Percentiles rank a stretch among this genome's conserved stretches.
Conservation (phyloP, 2,113 vertebrate species). For the Procavia capensis region DNA sequence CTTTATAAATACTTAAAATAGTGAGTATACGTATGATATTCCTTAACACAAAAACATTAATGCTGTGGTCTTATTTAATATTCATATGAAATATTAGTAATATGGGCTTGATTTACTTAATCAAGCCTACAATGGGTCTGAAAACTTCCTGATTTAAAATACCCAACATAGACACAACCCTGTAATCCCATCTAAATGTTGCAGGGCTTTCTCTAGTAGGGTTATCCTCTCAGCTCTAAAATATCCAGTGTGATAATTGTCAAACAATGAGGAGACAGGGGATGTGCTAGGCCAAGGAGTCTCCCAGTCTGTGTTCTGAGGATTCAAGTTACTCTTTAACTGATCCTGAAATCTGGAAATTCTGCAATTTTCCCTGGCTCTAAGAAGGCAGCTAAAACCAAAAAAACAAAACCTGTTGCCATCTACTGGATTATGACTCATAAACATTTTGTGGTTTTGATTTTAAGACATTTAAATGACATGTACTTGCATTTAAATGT, state of each 20-base stretch:
- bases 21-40: no score
- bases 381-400: background rate
- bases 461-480: background rate
- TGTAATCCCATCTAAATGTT: background rate
- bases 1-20: background rate
- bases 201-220: background rate
- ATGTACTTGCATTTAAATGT: no score
- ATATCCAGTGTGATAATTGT: background rate
- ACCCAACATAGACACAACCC: no score
- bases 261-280: background rate
- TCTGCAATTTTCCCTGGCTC: background rate
- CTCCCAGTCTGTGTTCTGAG: background rate
- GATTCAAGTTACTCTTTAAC: background rate
- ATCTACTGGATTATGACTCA: no score
- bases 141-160: background rate
- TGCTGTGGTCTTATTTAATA: no score
- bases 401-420: no score
- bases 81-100: background rate
- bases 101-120: background rate
- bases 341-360: background rate
- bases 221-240: background rate
- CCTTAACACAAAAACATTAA: no score
- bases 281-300: background rate
- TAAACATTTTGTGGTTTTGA: background rate
- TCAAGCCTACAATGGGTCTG: background rate